Evolutionary conservation across 2,797 vertebrate species (phyloP).

Genomic region (Petrocephalus schoutedeni): DNA sequence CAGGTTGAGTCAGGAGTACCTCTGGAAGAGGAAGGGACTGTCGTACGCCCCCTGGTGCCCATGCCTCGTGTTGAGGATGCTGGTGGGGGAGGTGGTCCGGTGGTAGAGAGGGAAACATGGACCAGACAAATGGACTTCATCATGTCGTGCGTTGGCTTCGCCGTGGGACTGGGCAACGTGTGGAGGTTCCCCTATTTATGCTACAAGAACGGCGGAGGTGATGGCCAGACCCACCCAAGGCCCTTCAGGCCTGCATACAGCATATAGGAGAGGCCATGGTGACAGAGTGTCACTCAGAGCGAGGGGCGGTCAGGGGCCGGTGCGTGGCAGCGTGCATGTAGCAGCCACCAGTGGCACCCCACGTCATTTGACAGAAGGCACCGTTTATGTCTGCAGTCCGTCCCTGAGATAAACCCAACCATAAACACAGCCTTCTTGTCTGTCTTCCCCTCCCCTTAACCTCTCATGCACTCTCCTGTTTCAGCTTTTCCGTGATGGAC

Average conservation of each 20-base stretch:
- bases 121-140: constrained; percentile 81
- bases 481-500: not conserved
- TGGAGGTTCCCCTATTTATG: constrained; percentile 80
- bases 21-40: constrained; percentile 50
- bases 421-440: constrained; percentile 22
- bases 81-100: constrained; percentile 45
- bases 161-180: constrained; percentile 75
- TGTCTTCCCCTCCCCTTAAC: not conserved
- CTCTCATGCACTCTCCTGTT: not conserved
- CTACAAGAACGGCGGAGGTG: constrained; percentile 81
- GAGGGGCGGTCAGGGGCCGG: constrained; percentile 8
- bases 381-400: constrained; percentile 32
- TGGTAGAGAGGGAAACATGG: constrained; percentile 69
- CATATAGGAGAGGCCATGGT: not conserved
- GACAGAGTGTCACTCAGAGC: not conserved
- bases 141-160: constrained; percentile 79
- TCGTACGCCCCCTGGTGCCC: constrained; percentile 54
- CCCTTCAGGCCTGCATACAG: not conserved
- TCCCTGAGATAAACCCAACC: constrained; percentile 28
- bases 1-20: constrained; percentile 56
- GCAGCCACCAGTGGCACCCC: constrained; percentile 33
- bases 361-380: constrained; percentile 29
- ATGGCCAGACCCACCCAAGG: constrained; percentile 26
- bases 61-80: constrained; percentile 44
- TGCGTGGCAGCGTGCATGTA: constrained; percentile 50